These are phyloP conservation scores for Cardiocondyla obscurior DNA, from an alignment of 1,140 invertebrate genomes.

Conservation along the genomic window DNA sequence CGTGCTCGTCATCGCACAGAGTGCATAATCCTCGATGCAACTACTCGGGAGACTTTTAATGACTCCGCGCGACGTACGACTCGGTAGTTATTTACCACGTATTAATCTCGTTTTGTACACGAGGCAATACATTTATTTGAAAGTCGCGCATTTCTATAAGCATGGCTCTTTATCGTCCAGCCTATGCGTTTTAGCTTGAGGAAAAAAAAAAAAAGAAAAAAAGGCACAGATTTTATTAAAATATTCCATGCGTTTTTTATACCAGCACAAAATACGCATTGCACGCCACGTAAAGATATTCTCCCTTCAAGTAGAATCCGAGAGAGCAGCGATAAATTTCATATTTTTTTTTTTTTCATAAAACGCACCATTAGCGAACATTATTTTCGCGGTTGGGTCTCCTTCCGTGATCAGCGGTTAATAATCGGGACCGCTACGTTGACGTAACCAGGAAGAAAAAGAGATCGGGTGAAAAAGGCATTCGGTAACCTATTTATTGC, in stretches of 20 bases:
- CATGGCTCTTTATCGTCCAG: slow-evolving; percentile 44
- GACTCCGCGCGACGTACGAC: slow-evolving; percentile 26
- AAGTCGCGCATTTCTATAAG: slow-evolving; percentile 44
- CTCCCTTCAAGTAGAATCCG: slow-evolving; percentile 52
- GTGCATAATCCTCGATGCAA: slow-evolving; percentile 17
- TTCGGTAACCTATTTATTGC: slow-evolving; percentile 49
- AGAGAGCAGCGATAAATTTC: slow-evolving; percentile 9
- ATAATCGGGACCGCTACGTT: not conserved
- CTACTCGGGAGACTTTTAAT: slow-evolving; percentile 63
- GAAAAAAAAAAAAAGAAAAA: too few relatives aligned
- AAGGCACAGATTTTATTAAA: slow-evolving; percentile 65
- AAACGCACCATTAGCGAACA: slow-evolving; percentile 4
- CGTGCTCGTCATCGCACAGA: not conserved
- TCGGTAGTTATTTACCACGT: slow-evolving; percentile 59
- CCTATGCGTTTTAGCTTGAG: slow-evolving; percentile 42
- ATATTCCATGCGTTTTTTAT: slow-evolving; percentile 42
- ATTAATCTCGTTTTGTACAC: slow-evolving; percentile 25
- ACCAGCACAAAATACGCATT: slow-evolving; percentile 47
- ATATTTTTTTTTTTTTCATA: not conserved
- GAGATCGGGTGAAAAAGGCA: slow-evolving; percentile 38
- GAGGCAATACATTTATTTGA: slow-evolving; percentile 58
- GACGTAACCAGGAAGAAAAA: not conserved
- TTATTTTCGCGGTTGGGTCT: not conserved
- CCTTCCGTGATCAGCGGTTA: not conserved
- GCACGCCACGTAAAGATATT: slow-evolving; percentile 12